Conservation (phyloP, 1,140 invertebrate genomes). For the Drosophila virilis region DNA sequence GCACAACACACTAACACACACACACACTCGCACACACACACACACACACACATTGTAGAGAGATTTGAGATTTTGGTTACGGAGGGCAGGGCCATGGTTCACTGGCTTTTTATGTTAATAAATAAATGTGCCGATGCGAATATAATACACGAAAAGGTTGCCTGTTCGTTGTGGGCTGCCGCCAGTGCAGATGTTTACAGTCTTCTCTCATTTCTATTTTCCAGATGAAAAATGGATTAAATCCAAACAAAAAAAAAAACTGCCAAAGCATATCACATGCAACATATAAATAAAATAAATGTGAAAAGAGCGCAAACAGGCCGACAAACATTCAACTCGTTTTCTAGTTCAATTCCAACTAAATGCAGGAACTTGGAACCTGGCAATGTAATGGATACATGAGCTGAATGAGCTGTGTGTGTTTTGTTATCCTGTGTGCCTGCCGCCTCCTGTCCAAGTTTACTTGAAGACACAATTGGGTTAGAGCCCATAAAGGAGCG, state of each 20-base stretch:
- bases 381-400: constrained; percentile 76
- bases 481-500: constrained; percentile 41
- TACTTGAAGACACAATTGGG: constrained; percentile 73
- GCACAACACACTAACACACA: constrained; percentile 9
- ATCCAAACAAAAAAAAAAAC: constrained; percentile 7
- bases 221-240: constrained; percentile 15
- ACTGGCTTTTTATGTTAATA: constrained; percentile 82
- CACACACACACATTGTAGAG: constrained; percentile 7
- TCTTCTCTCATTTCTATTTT: constrained; percentile 5
- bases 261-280: constrained; percentile 13
- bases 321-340: constrained; percentile 64
- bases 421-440: constrained; percentile 33
- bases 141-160: constrained; percentile 11
- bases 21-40: too few relatives aligned
- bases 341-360: constrained; percentile 81
- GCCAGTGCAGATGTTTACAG: constrained; percentile 28
- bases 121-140: constrained; percentile 55
- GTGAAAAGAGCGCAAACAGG: constrained; percentile 7
- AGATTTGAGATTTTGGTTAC: constrained; percentile 34
- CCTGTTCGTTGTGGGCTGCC: constrained; percentile 1
- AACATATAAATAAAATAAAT: constrained; percentile 26
- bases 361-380: constrained; percentile 70
- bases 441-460: constrained; percentile 9
- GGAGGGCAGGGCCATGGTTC: constrained; percentile 62
- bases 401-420: constrained; percentile 53